Percentiles rank a stretch among this genome's conserved stretches.
These are phyloP conservation scores for Encarsia formosa DNA, from an alignment of 2,888 invertebrate genomes.

Conservation along the genomic window DNA sequence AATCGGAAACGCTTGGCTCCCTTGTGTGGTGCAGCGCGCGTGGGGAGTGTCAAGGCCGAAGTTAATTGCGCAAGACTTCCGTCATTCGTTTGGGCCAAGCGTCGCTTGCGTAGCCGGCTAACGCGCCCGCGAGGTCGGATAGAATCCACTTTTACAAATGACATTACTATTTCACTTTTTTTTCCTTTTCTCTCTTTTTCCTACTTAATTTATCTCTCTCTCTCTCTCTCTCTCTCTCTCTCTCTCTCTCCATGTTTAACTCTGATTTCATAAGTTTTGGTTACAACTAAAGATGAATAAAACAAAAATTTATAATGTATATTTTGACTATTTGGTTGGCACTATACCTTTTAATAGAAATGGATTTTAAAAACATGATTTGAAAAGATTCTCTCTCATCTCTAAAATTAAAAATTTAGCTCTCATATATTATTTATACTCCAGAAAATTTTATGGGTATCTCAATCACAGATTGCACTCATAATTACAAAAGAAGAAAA, in stretches of 20 bases:
- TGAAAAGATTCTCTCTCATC: too few species aligned
- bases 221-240: background rate
- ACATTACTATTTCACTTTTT: slow-evolving; percentile 18
- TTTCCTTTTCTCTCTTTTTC: background rate
- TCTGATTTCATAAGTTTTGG: too few species aligned
- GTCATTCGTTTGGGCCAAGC: slow-evolving; percentile 22
- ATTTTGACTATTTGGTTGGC: too few species aligned
- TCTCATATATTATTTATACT: too few species aligned
- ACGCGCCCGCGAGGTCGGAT: slow-evolving; percentile 7
- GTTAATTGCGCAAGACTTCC: slow-evolving; percentile 33
- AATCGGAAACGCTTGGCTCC: slow-evolving; percentile 16
- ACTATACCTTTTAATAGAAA: too few species aligned
- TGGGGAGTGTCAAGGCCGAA: slow-evolving; percentile 31
- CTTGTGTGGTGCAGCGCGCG: background rate
- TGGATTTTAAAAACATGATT: too few species aligned
- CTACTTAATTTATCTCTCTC: background rate
- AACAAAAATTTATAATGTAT: too few species aligned
- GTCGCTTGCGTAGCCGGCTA: background rate
- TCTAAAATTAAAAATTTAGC: too few species aligned
- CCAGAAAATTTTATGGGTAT: too few species aligned
- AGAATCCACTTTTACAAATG: slow-evolving; percentile 26
- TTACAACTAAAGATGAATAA: too few species aligned
- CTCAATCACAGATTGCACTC: too few species aligned
- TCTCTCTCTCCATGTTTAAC: background rate
- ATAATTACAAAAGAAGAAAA: too few species aligned